Evolutionary conservation across 2,113 vertebrate species (phyloP).

Genomic region (Hystrix cristata): DNA sequence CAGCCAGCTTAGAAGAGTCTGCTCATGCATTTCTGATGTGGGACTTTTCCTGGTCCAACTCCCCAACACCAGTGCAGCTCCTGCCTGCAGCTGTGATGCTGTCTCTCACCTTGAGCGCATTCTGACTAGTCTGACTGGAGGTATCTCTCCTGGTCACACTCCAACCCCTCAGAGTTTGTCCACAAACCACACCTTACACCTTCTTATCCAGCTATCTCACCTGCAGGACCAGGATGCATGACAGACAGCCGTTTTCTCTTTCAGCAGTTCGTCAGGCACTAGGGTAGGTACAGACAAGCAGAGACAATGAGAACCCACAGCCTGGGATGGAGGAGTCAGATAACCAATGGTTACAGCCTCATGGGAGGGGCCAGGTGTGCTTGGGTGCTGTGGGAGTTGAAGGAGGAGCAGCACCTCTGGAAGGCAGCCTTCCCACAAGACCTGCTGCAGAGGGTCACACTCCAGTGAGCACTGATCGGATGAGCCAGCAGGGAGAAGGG

Average conservation of each 20-base stretch:
- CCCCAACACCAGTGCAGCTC: background rate
- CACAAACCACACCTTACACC: background rate
- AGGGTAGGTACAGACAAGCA: background rate
- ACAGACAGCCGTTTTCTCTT: background rate
- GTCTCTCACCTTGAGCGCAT: background rate
- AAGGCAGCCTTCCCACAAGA: background rate
- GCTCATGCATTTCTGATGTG: background rate
- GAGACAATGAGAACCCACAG: background rate
- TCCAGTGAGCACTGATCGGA: background rate
- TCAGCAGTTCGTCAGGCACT: background rate
- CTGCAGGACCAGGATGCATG: background rate
- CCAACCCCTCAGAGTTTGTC: background rate
- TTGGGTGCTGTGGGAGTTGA: background rate
- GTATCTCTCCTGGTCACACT: background rate
- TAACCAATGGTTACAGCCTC: background rate
- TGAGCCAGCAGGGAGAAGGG: background rate
- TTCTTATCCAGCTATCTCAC: background rate
- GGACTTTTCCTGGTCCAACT: constrained; percentile 25
- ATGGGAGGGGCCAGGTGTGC: background rate
- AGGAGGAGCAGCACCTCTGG: background rate
- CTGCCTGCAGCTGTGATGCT: background rate
- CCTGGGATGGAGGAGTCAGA: background rate
- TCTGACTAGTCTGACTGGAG: background rate
- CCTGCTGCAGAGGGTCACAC: background rate
- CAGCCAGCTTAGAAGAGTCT: background rate